Percentiles rank a stretch among this genome's conserved stretches.
Conservation (phyloP, 2,797 vertebrate genomes). For the Sitta carolinensis region DNA sequence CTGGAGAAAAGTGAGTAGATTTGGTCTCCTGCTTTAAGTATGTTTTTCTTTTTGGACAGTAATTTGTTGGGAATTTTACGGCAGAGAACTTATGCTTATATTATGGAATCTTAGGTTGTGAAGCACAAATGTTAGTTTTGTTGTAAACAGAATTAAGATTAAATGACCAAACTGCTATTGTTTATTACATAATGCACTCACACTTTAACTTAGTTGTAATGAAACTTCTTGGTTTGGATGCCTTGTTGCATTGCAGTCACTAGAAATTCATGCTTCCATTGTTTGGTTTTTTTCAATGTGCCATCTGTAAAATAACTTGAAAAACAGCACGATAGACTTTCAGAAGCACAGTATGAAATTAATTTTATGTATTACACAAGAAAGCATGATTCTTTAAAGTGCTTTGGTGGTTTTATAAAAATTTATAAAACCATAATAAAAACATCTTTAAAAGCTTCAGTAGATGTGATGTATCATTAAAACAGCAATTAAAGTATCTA, state of each 20-base stretch:
- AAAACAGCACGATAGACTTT: constrained; percentile 56
- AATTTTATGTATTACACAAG: constrained; percentile 64
- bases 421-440: constrained; percentile 71
- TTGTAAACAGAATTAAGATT: constrained; percentile 62
- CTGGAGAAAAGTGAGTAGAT: neutral
- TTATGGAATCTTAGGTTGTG: constrained; percentile 25
- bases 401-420: constrained; percentile 74
- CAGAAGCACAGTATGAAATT: constrained; percentile 60
- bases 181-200: constrained; percentile 66
- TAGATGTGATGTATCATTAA: constrained; percentile 64
- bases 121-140: constrained; percentile 52
- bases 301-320: constrained; percentile 69
- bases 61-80: constrained; percentile 49
- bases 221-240: constrained; percentile 44
- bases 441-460: constrained; percentile 30
- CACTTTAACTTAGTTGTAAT: constrained; percentile 59
- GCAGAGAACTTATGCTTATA: constrained; percentile 19
- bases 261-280: constrained; percentile 41
- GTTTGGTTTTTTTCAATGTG: constrained; percentile 1
- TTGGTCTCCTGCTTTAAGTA: constrained; percentile 27
- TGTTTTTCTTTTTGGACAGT: constrained; percentile 21
- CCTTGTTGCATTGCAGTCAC: constrained; percentile 45
- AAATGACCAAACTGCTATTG: constrained; percentile 69
- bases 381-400: constrained; percentile 71
- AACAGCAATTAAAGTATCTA: constrained; percentile 62